Conservation (phyloP, 2,888 invertebrate species). For the Drosophila anomelani region DNA sequence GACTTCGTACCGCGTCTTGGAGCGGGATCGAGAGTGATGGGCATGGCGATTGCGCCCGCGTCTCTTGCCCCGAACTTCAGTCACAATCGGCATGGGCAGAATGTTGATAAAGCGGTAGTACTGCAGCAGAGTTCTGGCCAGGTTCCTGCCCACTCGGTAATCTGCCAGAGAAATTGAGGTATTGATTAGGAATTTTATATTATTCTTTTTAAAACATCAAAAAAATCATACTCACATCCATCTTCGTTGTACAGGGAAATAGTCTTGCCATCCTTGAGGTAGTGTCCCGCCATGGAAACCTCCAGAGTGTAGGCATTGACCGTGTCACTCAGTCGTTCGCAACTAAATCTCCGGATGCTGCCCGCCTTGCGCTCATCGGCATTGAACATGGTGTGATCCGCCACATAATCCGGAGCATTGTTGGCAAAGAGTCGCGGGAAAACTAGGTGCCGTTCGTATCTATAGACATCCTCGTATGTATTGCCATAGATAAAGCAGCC, state of each 20-base stretch:
- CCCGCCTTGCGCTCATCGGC: slow-evolving; percentile 94
- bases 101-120: slow-evolving; percentile 92
- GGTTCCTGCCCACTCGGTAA: slow-evolving; percentile 91
- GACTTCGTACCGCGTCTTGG: slow-evolving; percentile 84
- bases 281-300: slow-evolving; percentile 96
- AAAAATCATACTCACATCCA: slow-evolving; percentile 90
- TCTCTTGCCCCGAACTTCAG: slow-evolving; percentile 83
- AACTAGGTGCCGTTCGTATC: slow-evolving; percentile 97
- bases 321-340: slow-evolving; percentile 90
- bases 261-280: slow-evolving; percentile 88
- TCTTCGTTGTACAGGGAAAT: slow-evolving; percentile 96
- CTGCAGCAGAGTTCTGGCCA: slow-evolving; percentile 91
- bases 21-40: slow-evolving; percentile 82
- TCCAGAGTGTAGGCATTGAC: slow-evolving; percentile 95
- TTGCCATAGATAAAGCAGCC: slow-evolving; percentile 98
- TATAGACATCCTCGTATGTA: slow-evolving; percentile 94
- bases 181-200: background rate
- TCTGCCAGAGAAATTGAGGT: slow-evolving; percentile 85
- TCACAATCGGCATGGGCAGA: slow-evolving; percentile 86
- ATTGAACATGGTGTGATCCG: slow-evolving; percentile 96
- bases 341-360: slow-evolving; percentile 93
- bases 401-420: slow-evolving; percentile 94
- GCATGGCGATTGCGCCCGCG: slow-evolving; percentile 82
- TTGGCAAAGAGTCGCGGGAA: slow-evolving; percentile 96
- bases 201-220: background rate